These are phyloP conservation scores for Dolichotis patagonum DNA, from an alignment of 2,113 vertebrate species.

Conservation along the genomic window DNA sequence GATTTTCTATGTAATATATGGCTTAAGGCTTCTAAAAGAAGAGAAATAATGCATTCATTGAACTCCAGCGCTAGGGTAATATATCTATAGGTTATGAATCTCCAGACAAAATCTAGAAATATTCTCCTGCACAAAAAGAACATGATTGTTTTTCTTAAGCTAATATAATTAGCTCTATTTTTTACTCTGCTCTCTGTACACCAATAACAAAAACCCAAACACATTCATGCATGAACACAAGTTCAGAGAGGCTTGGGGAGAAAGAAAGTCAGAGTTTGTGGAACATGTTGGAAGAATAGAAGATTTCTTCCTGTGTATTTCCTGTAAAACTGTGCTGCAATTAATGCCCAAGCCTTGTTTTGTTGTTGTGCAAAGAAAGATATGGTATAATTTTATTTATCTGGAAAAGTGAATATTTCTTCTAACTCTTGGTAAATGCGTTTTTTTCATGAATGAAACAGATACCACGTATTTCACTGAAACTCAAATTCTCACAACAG, in stretches of 20 bases:
- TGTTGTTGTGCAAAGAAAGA: neutral
- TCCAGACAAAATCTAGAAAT: neutral
- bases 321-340: neutral
- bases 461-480: neutral
- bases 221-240: neutral
- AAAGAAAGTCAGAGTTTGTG: neutral
- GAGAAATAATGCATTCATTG: neutral
- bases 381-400: neutral
- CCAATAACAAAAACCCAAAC: neutral
- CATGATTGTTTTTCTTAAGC: neutral
- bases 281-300: neutral
- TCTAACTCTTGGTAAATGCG: neutral
- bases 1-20: neutral
- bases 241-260: neutral
- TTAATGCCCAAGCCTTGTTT: neutral
- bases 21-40: neutral
- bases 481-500: neutral
- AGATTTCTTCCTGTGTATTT: neutral
- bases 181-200: neutral
- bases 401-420: neutral
- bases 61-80: neutral
- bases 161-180: neutral
- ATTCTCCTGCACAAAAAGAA: neutral
- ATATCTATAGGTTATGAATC: constrained; percentile 8
- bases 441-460: constrained; percentile 28